Evolutionary conservation across 2,888 invertebrate species (phyloP), one percentile per base, ranked within the genome.

Genomic region (Brenthis ino): DNA sequence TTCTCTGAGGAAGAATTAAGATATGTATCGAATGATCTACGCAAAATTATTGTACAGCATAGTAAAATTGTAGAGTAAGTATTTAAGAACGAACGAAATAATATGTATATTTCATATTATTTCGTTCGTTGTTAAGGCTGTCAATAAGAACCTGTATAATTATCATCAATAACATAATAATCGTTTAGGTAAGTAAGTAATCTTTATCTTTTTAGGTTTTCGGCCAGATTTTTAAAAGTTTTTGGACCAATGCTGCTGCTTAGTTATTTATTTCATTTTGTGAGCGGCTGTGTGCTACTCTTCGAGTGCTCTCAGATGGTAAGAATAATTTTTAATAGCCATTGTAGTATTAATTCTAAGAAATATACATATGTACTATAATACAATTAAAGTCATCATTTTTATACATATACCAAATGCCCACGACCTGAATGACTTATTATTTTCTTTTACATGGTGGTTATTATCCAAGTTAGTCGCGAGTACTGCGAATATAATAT

Each of bases 221-320:
- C 74, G 53, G 57, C 70, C n/a, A 71, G 70, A 57, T 76, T 78
- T 74, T 77, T 78, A 0, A 71, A 74, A n/a, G 75, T 76, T n/a
- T 82, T 81, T 64, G 82, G 82, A 13, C 72, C 76, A 24, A 68
- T 76, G 20, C 70, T 82, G 6, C 75, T 76, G 6, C 4, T 76
- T 5, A 78, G 78, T 70, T 81, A 76, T 65, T 51, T 71, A 11
- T 81, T 80, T 64, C 79, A 82, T 72, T 78, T 79, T 69, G 57
- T 77, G 37, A 71, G 72, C 50, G 76, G 77, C 0, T 82, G 82
- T 67, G 63, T 82, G 14, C 37, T 82, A 37, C 70, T 82, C 11
- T 71, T 82, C 14, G 78, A 80, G 66, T 80, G 79, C 69, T 79
- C 80, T 6, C 74, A 76, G 37, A 58, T 79, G 82, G 82, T 82